These are phyloP conservation scores for Ceyx erithaca DNA, from an alignment of 2,797 vertebrate genomes.

Conservation along the genomic window DNA sequence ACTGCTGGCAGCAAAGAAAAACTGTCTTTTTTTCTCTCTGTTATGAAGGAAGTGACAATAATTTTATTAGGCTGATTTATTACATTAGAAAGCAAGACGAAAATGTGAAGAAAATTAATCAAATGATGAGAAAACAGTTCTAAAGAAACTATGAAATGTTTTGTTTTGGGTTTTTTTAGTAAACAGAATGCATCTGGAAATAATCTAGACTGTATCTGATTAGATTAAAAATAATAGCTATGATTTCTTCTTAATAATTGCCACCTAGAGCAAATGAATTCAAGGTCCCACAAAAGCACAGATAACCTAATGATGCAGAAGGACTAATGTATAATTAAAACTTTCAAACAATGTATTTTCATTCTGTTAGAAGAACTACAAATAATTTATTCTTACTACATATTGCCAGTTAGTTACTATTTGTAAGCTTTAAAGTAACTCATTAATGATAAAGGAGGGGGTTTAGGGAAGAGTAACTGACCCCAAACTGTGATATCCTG, in stretches of 20 bases:
- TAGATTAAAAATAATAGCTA: background rate
- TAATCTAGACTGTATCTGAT: background rate
- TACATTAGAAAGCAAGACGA: background rate
- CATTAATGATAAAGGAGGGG: rapidly evolving
- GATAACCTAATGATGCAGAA: background rate
- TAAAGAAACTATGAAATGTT: conserved; percentile 6
- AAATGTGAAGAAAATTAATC: background rate
- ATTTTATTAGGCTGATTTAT: conserved; percentile 48
- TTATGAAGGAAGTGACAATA: background rate
- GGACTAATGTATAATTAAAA: background rate
- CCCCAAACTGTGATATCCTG: background rate
- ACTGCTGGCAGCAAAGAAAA: background rate
- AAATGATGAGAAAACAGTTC: conserved; percentile 1
- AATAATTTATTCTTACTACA: background rate
- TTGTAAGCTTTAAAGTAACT: background rate
- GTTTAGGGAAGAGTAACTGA: rapidly evolving
- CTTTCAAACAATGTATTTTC: background rate
- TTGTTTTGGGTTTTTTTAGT: background rate
- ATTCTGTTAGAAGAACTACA: background rate
- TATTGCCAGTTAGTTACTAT: background rate
- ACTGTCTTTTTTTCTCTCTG: background rate
- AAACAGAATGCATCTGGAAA: background rate
- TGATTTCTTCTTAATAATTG: background rate
- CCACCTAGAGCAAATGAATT: background rate
- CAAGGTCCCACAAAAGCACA: background rate